Percentiles rank a stretch among this genome's conserved stretches.
phyloP scores from a whole-genome alignment of 2,113 vertebrate species.

The Tachuris rubrigastra region DNA sequence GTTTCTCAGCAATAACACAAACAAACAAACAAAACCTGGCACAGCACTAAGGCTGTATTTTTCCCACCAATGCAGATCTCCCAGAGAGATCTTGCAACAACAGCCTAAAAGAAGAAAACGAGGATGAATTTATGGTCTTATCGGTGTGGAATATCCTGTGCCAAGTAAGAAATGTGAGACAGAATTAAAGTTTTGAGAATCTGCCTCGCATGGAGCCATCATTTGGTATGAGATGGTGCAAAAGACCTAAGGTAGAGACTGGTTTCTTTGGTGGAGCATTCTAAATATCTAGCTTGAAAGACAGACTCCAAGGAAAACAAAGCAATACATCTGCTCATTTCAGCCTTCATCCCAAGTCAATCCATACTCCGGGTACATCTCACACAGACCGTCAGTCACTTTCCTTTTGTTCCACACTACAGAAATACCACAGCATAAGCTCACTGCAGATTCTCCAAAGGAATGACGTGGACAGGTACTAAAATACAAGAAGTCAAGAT shows the following conservation, averaged over 20 bases:
- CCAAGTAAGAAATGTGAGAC: neutral
- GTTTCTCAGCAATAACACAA: conserved; percentile 20
- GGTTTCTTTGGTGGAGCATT: neutral
- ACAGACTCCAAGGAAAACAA: neutral
- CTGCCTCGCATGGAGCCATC: neutral
- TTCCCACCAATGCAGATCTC: neutral
- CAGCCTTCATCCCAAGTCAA: neutral
- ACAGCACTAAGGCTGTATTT: neutral
- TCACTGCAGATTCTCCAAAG: neutral
- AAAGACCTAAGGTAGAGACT: neutral
- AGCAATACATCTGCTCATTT: neutral
- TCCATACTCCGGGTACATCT: neutral
- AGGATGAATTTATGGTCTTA: neutral
- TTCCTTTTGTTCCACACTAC: neutral
- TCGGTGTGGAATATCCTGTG: neutral
- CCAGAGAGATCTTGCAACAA: neutral
- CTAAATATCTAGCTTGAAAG: neutral
- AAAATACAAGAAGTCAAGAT: neutral
- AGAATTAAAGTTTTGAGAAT: neutral
- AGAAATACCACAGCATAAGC: neutral
- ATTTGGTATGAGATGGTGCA: neutral
- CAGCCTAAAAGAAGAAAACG: neutral
- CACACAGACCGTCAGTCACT: neutral
- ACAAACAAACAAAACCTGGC: conserved; percentile 4
- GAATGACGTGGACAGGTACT: neutral